phyloP scores from a whole-genome alignment of 2,797 vertebrate species.

The Anabacerthia variegaticeps region DNA sequence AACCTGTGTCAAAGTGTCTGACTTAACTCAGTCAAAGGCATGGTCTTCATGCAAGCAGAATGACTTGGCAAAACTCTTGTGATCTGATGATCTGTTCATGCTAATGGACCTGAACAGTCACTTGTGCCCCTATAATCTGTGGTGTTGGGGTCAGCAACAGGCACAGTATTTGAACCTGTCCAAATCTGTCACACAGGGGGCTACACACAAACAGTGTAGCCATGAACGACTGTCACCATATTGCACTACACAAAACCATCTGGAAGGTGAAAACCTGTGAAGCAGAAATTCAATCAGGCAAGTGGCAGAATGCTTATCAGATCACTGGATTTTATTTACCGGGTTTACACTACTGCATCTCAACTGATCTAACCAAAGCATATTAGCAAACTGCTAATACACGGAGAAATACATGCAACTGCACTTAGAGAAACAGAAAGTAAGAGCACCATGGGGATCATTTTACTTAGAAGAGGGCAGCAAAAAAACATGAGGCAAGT shows the following conservation, averaged over 20 bases:
- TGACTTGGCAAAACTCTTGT: background rate
- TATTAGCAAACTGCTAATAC: background rate
- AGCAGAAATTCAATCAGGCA: background rate
- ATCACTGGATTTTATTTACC: background rate
- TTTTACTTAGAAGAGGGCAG: background rate
- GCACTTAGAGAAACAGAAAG: background rate
- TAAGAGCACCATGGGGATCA: background rate
- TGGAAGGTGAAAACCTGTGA: background rate
- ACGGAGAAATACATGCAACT: background rate
- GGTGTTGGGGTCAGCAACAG: background rate
- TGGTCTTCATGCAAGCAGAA: background rate
- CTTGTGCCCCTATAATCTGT: background rate
- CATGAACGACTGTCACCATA: rapidly evolving
- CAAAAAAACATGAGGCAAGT: background rate
- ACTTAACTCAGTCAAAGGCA: background rate
- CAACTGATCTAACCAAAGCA: background rate
- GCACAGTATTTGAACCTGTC: background rate
- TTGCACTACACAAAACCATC: background rate
- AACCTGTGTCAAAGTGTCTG: background rate
- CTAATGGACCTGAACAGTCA: background rate
- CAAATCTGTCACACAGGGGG: background rate
- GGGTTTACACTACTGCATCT: background rate
- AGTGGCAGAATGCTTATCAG: background rate
- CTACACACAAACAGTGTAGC: background rate
- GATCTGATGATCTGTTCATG: background rate